Evolutionary conservation across 2,888 invertebrate genomes (phyloP).

Genomic region (Oxystoma pomonae): DNA sequence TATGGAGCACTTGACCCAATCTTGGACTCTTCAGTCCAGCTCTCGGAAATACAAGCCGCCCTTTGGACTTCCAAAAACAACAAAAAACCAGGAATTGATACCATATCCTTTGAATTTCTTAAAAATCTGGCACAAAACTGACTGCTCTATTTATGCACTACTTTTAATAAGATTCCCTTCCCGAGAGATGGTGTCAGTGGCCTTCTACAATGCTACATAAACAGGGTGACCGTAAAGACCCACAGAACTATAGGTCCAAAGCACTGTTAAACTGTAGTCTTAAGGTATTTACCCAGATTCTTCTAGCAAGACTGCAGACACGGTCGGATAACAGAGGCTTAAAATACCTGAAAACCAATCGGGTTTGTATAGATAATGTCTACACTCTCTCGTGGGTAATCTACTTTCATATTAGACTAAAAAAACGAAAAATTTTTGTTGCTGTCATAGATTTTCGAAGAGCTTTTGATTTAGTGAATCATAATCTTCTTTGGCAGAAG

Average conservation of each 20-base stretch:
- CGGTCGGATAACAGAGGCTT: too few species aligned
- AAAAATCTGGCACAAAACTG: too few species aligned
- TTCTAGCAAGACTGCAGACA: background rate
- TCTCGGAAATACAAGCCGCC: too few species aligned
- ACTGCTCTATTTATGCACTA: too few species aligned
- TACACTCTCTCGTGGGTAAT: background rate
- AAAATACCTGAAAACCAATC: too few species aligned
- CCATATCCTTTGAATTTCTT: too few species aligned
- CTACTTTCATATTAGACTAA: background rate
- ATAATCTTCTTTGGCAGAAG: background rate
- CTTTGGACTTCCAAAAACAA: too few species aligned
- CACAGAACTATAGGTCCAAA: background rate
- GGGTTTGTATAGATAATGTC: background rate
- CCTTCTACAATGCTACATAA: background rate
- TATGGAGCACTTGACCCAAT: too few species aligned
- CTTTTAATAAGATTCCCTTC: too few species aligned
- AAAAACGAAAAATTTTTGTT: background rate
- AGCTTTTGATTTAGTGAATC: background rate
- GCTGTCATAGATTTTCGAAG: background rate
- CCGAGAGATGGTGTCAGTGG: background rate
- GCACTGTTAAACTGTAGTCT: background rate
- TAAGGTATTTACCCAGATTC: background rate
- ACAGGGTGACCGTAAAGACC: background rate
- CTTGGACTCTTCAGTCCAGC: too few species aligned
- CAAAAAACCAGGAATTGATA: too few species aligned